phyloP scores from a whole-genome alignment of 2,113 vertebrate genomes.

The Pandion haliaetus region DNA sequence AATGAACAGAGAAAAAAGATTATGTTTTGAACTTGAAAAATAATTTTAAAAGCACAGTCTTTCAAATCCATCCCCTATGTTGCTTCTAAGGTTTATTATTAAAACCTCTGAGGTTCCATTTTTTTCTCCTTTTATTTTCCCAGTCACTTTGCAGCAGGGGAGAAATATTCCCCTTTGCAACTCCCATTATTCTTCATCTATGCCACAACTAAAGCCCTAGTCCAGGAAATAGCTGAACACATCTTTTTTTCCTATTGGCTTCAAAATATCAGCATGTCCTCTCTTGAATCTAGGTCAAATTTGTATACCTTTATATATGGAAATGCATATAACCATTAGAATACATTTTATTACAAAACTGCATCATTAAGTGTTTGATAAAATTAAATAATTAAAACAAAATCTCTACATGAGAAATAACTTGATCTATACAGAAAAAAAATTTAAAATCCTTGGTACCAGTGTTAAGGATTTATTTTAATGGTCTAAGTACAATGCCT shows the following conservation, averaged over 20 bases:
- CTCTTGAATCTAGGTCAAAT: neutral
- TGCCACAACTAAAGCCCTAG: neutral
- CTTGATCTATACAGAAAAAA: neutral
- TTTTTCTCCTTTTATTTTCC: neutral
- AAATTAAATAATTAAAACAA: neutral
- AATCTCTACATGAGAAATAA: neutral
- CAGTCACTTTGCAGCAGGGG: neutral
- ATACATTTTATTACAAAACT: neutral
- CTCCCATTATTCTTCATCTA: slow-evolving; percentile 10
- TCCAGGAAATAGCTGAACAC: slow-evolving; percentile 9
- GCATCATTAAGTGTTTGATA: neutral
- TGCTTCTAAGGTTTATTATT: neutral
- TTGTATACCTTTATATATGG: neutral
- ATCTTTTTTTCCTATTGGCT: neutral
- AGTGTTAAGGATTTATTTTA: neutral
- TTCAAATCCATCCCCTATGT: neutral
- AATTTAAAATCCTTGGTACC: neutral
- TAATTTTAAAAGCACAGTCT: neutral
- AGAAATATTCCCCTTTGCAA: neutral
- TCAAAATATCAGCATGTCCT: neutral
- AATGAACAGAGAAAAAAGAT: neutral
- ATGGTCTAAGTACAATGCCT: neutral
- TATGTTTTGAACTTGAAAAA: neutral
- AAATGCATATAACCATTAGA: neutral
- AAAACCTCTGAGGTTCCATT: neutral